A percentile compares a stretch with the other conserved stretches of the same genome.
Conservation (phyloP, 2,797 vertebrate species). For the Dallia pectoralis region DNA sequence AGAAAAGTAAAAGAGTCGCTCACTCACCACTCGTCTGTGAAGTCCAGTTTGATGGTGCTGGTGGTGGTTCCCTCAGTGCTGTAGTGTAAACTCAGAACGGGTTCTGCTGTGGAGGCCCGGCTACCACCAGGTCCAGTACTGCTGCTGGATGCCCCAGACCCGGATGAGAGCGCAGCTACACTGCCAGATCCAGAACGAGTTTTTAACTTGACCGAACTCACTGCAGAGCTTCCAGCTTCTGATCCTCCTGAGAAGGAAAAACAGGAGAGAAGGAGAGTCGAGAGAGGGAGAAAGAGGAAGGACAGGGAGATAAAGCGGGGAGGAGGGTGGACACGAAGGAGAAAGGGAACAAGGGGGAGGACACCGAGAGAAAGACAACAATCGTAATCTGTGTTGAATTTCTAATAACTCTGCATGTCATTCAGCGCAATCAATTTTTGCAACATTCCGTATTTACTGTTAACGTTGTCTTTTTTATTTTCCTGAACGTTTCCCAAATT, state of each 20-base stretch:
- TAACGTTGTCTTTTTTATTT: no score
- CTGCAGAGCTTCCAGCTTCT: slow-evolving; percentile 41
- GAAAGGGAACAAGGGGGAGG: no score
- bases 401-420: no score
- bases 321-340: no score
- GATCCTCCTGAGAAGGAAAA: slow-evolving; percentile 51
- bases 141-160: slow-evolving; percentile 55
- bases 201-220: slow-evolving; percentile 39
- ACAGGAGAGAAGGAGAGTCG: slow-evolving; percentile 3
- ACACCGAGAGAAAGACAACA: no score
- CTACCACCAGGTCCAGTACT: slow-evolving; percentile 82
- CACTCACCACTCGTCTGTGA: slow-evolving; percentile 96
- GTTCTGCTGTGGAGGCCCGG: slow-evolving; percentile 80
- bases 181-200: slow-evolving; percentile 27
- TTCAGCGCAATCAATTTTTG: no score
- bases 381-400: no score
- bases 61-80: slow-evolving; percentile 97
- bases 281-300: background rate
- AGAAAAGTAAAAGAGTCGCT: background rate
- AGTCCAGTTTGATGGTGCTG: slow-evolving; percentile 98
- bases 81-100: slow-evolving; percentile 94
- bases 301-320: background rate
- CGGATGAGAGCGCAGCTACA: background rate
- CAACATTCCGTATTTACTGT: no score
- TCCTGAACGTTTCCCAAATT: no score